Conservation (phyloP, 2,888 invertebrate genomes). For the Dusona sp. region DNA sequence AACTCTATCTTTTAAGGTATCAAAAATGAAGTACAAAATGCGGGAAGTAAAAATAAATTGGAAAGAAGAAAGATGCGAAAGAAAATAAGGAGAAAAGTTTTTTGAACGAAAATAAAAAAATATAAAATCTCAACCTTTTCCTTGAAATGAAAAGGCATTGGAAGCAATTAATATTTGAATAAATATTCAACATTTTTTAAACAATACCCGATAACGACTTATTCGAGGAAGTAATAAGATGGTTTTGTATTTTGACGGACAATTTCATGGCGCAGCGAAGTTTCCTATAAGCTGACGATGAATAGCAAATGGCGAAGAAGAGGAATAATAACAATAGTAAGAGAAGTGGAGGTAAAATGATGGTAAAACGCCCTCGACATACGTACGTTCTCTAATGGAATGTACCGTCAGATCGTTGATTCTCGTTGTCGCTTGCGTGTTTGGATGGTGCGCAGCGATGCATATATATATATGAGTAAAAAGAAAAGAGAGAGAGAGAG, state of each 20-base stretch:
- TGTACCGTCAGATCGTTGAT: slow-evolving; percentile 46
- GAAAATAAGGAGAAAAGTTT: not conserved
- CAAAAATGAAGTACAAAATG: not conserved
- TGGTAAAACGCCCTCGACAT: slow-evolving; percentile 31
- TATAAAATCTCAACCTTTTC: not conserved
- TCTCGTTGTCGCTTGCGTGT: slow-evolving; percentile 39
- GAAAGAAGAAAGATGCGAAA: not conserved
- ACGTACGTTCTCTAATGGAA: slow-evolving; percentile 49
- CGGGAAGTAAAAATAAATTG: not conserved
- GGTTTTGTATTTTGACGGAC: not conserved
- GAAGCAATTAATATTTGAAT: not conserved
- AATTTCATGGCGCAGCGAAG: not conserved
- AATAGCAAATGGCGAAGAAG: slow-evolving; percentile 20
- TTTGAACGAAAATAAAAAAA: not conserved
- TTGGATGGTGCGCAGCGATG: slow-evolving; percentile 13
- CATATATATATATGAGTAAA: not conserved
- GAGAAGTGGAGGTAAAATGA: slow-evolving; percentile 11
- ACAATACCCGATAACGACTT: not conserved
- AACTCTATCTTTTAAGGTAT: no score
- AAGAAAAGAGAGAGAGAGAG: slow-evolving; percentile 14
- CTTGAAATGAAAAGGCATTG: not conserved
- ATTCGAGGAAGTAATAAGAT: not conserved
- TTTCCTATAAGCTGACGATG: slow-evolving; percentile 5
- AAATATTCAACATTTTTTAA: not conserved
- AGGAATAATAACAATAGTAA: slow-evolving; percentile 19